phyloP scores from a whole-genome alignment of 35 echinoderm and acorn worm species.

The Ophioderma brevispina region DNA sequence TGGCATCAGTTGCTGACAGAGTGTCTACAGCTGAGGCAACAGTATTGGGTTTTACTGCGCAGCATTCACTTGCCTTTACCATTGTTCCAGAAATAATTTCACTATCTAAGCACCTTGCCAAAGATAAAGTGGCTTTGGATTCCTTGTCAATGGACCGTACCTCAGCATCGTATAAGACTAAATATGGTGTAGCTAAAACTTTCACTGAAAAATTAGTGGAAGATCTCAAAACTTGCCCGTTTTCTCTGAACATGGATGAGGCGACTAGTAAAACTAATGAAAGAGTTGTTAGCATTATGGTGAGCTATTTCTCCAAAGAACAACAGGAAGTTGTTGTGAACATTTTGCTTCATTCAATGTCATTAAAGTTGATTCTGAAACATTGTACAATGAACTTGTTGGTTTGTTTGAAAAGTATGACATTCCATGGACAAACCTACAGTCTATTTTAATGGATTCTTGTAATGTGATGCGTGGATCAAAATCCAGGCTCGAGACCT shows the following conservation, averaged over 20 bases:
- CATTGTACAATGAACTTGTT: slow-evolving; percentile 41
- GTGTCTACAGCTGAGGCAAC: slow-evolving; percentile 43
- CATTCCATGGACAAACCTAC: slow-evolving; percentile 50
- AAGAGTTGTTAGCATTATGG: slow-evolving; percentile 24
- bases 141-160: slow-evolving; percentile 56
- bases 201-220: slow-evolving; percentile 32
- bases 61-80: slow-evolving; percentile 45
- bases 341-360: slow-evolving; percentile 48
- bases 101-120: slow-evolving; percentile 39
- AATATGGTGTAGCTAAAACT: slow-evolving; percentile 52
- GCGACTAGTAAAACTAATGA: slow-evolving; percentile 39
- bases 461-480: slow-evolving; percentile 62
- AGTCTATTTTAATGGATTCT: slow-evolving; percentile 51
- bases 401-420: slow-evolving; percentile 29
- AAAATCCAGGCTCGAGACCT: slow-evolving; percentile 57
- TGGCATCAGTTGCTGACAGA: slow-evolving; percentile 42
- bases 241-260: slow-evolving; percentile 66
- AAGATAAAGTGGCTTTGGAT: slow-evolving; percentile 14
- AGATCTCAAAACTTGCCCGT: slow-evolving; percentile 33
- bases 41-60: slow-evolving; percentile 58
- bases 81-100: slow-evolving; percentile 50
- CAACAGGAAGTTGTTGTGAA: slow-evolving; percentile 35
- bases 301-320: slow-evolving; percentile 7
- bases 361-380: slow-evolving; percentile 30
- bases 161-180: slow-evolving; percentile 56